Evolutionary conservation across 2,888 invertebrate species (phyloP).

Genomic region (Tinea semifulvella): DNA sequence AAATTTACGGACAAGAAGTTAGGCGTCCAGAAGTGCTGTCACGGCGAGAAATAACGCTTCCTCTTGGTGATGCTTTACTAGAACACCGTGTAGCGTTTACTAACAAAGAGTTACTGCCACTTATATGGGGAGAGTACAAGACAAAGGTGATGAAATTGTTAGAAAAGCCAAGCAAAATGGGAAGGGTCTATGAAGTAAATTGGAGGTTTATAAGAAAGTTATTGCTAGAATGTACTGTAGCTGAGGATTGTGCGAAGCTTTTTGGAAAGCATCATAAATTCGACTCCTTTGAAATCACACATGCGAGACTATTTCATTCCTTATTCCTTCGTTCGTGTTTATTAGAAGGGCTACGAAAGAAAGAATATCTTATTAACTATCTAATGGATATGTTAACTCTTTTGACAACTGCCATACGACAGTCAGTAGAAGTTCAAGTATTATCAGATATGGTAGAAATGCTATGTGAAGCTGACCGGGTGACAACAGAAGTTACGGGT

Average conservation of each 20-base stretch:
- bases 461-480: not conserved
- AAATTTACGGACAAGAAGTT: slow-evolving; percentile 53
- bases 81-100: slow-evolving; percentile 32
- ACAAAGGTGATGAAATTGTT: slow-evolving; percentile 69
- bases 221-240: slow-evolving; percentile 67
- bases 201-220: slow-evolving; percentile 66
- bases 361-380: slow-evolving; percentile 57
- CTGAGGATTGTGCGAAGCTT: slow-evolving; percentile 62
- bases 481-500: slow-evolving; percentile 18
- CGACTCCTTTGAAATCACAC: slow-evolving; percentile 68
- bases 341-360: slow-evolving; percentile 34
- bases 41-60: slow-evolving; percentile 71
- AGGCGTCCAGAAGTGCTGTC: slow-evolving; percentile 49
- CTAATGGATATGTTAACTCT: slow-evolving; percentile 65
- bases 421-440: not conserved
- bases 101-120: slow-evolving; percentile 51
- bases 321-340: slow-evolving; percentile 61
- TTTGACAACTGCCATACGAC: slow-evolving; percentile 52
- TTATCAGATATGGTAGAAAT: not conserved
- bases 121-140: slow-evolving; percentile 68
- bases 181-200: slow-evolving; percentile 70
- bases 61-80: slow-evolving; percentile 62
- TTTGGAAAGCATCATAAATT: slow-evolving; percentile 70
- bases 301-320: slow-evolving; percentile 61
- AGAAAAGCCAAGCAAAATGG: slow-evolving; percentile 75